Percentiles rank a stretch among this genome's conserved stretches.
phyloP scores from a whole-genome alignment of 2,888 invertebrate species.

The Nemapogon koenigi region DNA sequence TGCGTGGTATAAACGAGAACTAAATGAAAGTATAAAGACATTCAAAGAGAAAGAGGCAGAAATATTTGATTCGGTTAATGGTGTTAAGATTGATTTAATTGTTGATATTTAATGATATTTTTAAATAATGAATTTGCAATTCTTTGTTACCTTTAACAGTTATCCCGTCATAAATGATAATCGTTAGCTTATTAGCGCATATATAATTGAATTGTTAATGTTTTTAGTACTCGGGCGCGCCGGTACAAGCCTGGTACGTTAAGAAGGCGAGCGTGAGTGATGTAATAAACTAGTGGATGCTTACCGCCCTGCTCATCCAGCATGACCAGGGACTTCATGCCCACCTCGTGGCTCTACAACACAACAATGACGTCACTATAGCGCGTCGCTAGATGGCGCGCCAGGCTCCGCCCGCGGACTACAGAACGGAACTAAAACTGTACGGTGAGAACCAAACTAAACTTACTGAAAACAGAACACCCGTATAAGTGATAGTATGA shows the following conservation, averaged over 20 bases:
- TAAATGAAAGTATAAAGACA: slow-evolving; percentile 41
- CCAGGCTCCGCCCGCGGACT: slow-evolving; percentile 16
- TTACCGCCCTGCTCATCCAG: slow-evolving; percentile 99
- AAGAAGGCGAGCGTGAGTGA: slow-evolving; percentile 55
- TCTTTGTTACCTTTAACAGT: no score
- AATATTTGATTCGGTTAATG: no score
- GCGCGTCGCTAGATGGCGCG: slow-evolving; percentile 30
- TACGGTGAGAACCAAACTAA: slow-evolving; percentile 4
- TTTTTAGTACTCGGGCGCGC: no score
- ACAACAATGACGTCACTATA: slow-evolving; percentile 67
- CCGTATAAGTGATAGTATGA: slow-evolving; percentile 3
- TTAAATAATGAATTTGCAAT: no score
- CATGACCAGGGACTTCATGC: slow-evolving; percentile 99
- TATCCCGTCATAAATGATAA: no score
- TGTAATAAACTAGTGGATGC: slow-evolving; percentile 70
- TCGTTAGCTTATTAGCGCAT: no score
- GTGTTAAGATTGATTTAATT: no score
- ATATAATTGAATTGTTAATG: no score
- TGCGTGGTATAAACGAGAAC: slow-evolving; percentile 49
- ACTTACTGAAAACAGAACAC: slow-evolving; percentile 1
- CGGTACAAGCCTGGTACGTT: no score
- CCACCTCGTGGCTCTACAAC: slow-evolving; percentile 99
- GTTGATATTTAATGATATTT: no score
- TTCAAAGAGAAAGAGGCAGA: no score
- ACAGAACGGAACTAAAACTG: slow-evolving; percentile 1